Evolutionary conservation across 2,113 vertebrate genomes (phyloP), one percentile per base, ranked within the genome.

Genomic region (Phainopepla nitens): DNA sequence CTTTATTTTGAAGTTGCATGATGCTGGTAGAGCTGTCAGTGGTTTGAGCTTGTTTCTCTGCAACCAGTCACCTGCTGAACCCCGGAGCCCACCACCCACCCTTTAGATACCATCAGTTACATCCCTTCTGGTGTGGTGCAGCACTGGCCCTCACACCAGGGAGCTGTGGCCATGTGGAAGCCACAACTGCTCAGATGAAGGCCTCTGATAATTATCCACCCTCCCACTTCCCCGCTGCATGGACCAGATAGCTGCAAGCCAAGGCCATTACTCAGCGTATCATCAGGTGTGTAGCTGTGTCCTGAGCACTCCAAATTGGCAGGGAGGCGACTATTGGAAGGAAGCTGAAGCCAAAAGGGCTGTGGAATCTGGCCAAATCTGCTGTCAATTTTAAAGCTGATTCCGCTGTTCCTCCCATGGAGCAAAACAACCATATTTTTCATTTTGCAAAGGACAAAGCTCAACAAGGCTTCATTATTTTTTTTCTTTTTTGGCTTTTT

Each of bases 401-500:
- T 94, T 95, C 69, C 0, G 5, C 75, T 89, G 35, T 77, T 95
- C 70, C 83, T 90, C 82, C 62, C 0, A 0, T 87, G 60, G 51
- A 96, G 70, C 65, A 97, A 95, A 96, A 97, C 78, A 96, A 90
- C 76, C 72, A 11, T 92, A 95, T 96, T 96, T 96, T 96, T 94
- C 93, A 76, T 64, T 95, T 91, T 82, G 58, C 31, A 94, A 92
- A 88, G 81, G 73, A 91, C 84, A 94, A 96, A 93, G 82, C 78
- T 90, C 79, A 88, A 87, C 24, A 11, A 64, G 51, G 15, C 14
- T 45, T 44, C 10, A 5, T 47, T 29, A n/a, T 24, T 36, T 14
- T 25, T 19, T 20, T 22, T 29, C 12, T 28, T 12, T 21, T n/a
- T 29, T 25, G 4, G 2, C 1, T 10, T 19, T 36, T 60, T 66